Evolutionary conservation across 2,888 invertebrate genomes (phyloP), one percentile per base, ranked within the genome.

Genomic region (Drosophila anomelani): DNA sequence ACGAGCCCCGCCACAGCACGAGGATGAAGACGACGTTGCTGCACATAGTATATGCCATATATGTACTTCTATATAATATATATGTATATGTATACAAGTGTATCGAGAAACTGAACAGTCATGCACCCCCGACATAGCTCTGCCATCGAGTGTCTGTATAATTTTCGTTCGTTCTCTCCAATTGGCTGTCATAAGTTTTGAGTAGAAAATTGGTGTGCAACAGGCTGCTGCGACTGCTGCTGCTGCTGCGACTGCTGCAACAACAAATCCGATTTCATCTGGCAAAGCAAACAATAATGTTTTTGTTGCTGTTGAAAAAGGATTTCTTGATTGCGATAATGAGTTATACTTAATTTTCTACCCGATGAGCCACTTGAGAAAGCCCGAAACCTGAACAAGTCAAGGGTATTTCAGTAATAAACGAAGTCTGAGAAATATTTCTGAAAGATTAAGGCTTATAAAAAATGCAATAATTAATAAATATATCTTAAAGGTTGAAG

Each of bases 151-250:
- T 79, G 79, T 84, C 87, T 88, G 87, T 85, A 87, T 89, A 89
- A 87, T 87, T 89, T 85, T 87, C 78, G 88, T 85, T 85, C 84
- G 71, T 85, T 89, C 87, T 89, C 86, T 88, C 90, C 88, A 85
- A 85, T 85, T 89, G 89, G 85, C 90, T 88, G 89, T 89, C 89
- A 85, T 85, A 89, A 88, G 87, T 88, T 85, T 88, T 88, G 89
- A 89, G 89, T 89, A 85, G 89, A 89, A 89, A 89, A 89, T 85
- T 89, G 89, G 89, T 85, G 88, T 80, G 83, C 89, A 89, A 87
- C 85, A 64, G 57, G 67, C 86, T 36, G 51, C 51, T 29, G 47
- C 44, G 13, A 13, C 47, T 47, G 26, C 26, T 8, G 23, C 46
- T 26, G 46, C 46, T n/a, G 26, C 46, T 26, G 26, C 46, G 4